Evolutionary conservation across 2,113 vertebrate species (phyloP), one percentile per base, ranked within the genome.

Genomic region (Alectura lathami): DNA sequence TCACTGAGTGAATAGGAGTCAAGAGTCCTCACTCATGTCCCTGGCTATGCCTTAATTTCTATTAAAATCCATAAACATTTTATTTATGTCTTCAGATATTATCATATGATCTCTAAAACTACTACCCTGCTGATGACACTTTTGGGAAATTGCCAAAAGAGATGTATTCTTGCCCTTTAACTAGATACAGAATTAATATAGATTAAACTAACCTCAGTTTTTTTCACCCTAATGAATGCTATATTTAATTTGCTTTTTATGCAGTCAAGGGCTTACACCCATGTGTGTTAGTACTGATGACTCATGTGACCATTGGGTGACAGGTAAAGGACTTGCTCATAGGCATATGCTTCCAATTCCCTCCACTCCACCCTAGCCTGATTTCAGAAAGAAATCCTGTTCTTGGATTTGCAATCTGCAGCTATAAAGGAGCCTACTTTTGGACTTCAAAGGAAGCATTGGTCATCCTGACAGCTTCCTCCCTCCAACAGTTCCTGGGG

Each of bases 61-160:
- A 86, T 95, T 80, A 80, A 94, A 93, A 62, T 57, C 14, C 42
- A 91, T 85, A 74, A 66, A 73, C 24, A 38, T 53, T 83, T 83
- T 54, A 88, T 93, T 91, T 76, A 83, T 86, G 3, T 91, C 36
- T 47, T 47, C 80, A 92, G 60, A 53, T 77, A 83, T 47, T 86
- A 89, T 36, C 21, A 54, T 51, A 40, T 40, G 24, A 74, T 87
- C 72, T 89, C 63, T 56, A 57, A 56, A 86, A 78, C 36, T 63
- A 23, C 50, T 48, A 59, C 60, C 27, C 64, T 70, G 68, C 27
- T 89, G 67, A 32, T 89, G 85, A 77, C 11, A 12, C 32, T 91
- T 89, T 62, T 80, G 76, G 43, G 38, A 91, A 91, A 63, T 36
- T 81, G 68, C 32, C 88, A 88, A 47, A 66, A 40, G 53, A 73